Percentiles rank a stretch among this genome's conserved stretches.
Conservation (phyloP, 2,113 vertebrate genomes). For the Megaceryle torquata region DNA sequence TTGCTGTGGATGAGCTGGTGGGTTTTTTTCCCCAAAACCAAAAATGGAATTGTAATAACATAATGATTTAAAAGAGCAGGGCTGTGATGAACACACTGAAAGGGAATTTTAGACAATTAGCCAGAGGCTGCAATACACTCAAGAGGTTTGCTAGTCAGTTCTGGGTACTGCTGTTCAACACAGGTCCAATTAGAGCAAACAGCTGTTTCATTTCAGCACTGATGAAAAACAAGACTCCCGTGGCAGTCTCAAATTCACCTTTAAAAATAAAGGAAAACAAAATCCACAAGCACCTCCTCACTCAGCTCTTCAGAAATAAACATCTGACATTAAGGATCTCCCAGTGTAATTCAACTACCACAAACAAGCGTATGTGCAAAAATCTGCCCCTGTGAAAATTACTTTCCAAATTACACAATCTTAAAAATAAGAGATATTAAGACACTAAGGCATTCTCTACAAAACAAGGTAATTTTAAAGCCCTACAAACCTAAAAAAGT, state of each 20-base stretch:
- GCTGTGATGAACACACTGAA: not conserved
- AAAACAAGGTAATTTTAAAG: not conserved
- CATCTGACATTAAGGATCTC: not conserved
- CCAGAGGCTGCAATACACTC: not conserved
- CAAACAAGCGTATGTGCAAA: not conserved
- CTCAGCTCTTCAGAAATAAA: not conserved
- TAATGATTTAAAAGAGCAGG: not conserved
- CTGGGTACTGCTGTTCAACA: not conserved
- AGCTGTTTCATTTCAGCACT: not conserved
- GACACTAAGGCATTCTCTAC: not conserved
- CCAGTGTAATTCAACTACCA: not conserved
- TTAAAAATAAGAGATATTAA: not conserved
- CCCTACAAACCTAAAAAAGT: not conserved
- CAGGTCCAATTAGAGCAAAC: not conserved
- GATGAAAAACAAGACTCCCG: not conserved
- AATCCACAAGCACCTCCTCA: not conserved
- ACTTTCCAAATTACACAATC: not conserved
- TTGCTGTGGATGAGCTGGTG: not conserved
- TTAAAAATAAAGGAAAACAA: not conserved
- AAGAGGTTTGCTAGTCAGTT: not conserved
- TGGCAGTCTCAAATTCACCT: not conserved
- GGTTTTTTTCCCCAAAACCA: not conserved
- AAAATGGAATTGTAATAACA: not conserved
- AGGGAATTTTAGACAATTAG: not conserved
- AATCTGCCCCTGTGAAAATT: not conserved